A percentile compares a stretch with the other conserved stretches of the same genome.
Conservation (phyloP, 2,888 invertebrate genomes). For the Orthosia cruda region DNA sequence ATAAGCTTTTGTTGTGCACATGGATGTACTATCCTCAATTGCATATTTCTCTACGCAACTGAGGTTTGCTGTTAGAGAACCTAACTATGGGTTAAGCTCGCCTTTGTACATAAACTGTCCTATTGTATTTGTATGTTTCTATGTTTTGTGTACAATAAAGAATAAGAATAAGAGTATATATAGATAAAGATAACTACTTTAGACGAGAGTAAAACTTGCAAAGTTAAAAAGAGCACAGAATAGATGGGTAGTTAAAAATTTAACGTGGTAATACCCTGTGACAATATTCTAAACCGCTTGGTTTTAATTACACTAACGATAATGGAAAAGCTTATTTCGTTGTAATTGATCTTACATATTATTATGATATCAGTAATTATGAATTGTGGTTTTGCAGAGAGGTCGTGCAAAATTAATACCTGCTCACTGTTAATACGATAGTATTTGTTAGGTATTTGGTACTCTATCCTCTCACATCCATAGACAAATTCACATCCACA, state of each 20-base stretch:
- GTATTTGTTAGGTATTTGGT: background rate
- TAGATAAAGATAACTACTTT: slow-evolving; percentile 62
- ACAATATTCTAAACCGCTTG: slow-evolving; percentile 33
- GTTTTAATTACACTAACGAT: slow-evolving; percentile 31
- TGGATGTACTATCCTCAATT: too few species aligned
- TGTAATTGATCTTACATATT: slow-evolving; percentile 1
- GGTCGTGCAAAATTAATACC: too few species aligned
- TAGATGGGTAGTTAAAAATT: slow-evolving; percentile 54
- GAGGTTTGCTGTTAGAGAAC: too few species aligned
- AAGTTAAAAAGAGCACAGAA: slow-evolving; percentile 52
- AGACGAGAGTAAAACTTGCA: slow-evolving; percentile 49
- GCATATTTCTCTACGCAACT: too few species aligned
- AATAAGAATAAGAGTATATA: too few species aligned
- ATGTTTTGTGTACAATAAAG: too few species aligned
- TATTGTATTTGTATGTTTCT: too few species aligned
- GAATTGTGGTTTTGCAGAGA: background rate
- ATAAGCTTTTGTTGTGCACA: too few species aligned
- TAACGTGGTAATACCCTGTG: slow-evolving; percentile 39
- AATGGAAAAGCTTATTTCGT: slow-evolving; percentile 1
- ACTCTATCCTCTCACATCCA: too few species aligned
- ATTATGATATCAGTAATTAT: background rate
- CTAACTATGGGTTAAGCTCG: too few species aligned
- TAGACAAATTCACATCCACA: too few species aligned
- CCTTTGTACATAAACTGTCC: too few species aligned
- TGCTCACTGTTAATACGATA: background rate